Evolutionary conservation across 2,888 invertebrate genomes (phyloP).

Genomic region (Acleris emargana): DNA sequence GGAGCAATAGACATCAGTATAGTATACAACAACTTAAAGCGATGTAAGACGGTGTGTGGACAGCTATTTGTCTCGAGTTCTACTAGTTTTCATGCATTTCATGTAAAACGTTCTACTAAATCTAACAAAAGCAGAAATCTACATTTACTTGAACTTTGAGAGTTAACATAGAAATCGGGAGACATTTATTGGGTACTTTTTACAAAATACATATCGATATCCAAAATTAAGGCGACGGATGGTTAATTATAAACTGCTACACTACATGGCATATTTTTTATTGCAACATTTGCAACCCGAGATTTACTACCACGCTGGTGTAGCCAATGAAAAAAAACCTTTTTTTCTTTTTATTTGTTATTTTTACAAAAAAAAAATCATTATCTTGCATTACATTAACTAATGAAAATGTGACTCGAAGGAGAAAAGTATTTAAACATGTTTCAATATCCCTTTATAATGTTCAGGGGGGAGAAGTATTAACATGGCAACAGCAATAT

Average conservation of each 20-base stretch:
- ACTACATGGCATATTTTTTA: background rate
- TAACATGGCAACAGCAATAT: too few relatives aligned
- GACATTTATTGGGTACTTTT: too few relatives aligned
- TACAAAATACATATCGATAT: too few relatives aligned
- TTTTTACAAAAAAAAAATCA: too few relatives aligned
- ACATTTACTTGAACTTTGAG: too few relatives aligned
- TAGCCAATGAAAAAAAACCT: background rate
- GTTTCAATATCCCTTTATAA: background rate
- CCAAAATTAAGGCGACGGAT: too few relatives aligned
- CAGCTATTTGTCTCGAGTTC: conserved; percentile 1
- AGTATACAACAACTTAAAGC: conserved; percentile 23
- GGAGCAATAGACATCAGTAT: conserved; percentile 14
- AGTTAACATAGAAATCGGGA: too few relatives aligned
- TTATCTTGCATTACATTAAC: background rate
- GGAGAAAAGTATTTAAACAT: background rate
- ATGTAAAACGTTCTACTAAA: background rate
- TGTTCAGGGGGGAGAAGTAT: too few relatives aligned
- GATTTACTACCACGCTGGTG: background rate
- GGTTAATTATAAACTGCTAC: background rate
- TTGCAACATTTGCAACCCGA: conserved; percentile 7
- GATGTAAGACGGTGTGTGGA: conserved; percentile 21
- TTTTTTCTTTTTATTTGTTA: too few relatives aligned
- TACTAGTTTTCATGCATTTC: background rate
- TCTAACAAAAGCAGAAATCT: background rate
- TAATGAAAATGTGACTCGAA: background rate